Percentiles rank a stretch among this genome's conserved stretches.
phyloP scores from a whole-genome alignment of 2,888 invertebrate species.

The Galerucella nymphaeae region DNA sequence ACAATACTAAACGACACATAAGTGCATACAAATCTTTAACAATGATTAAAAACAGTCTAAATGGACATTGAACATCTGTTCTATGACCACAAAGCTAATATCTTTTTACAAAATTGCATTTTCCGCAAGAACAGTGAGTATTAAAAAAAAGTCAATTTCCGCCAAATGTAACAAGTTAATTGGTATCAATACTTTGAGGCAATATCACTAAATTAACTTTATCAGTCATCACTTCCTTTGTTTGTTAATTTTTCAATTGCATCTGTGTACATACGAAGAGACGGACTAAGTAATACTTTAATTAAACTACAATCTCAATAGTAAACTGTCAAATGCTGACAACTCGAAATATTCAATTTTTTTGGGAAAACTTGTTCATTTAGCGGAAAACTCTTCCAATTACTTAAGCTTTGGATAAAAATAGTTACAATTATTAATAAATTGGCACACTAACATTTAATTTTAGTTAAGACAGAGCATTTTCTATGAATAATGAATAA shows the following conservation, averaged over 20 bases:
- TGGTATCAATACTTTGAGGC: too few species aligned
- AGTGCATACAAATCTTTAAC: conserved; percentile 46
- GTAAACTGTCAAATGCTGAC: too few species aligned
- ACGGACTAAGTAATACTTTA: too few species aligned
- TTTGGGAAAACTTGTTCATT: background rate
- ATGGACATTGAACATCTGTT: conserved; percentile 7
- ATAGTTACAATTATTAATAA: conserved; percentile 34
- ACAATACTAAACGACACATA: conserved; percentile 45
- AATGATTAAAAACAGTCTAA: conserved; percentile 39
- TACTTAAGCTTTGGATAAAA: conserved; percentile 16
- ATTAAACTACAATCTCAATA: too few species aligned
- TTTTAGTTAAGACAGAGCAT: conserved; percentile 31
- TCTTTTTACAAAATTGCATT: conserved; percentile 5
- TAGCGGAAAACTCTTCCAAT: background rate
- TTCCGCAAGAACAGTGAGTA: background rate
- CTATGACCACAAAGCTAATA: conserved; percentile 17
- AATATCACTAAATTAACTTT: too few species aligned
- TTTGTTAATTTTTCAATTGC: too few species aligned
- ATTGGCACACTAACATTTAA: conserved; percentile 40
- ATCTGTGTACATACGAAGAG: too few species aligned
- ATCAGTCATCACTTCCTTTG: too few species aligned
- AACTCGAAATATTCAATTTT: too few species aligned
- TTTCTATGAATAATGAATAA: background rate
- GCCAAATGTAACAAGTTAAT: background rate
- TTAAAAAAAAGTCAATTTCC: background rate